phyloP scores from a whole-genome alignment of 1,140 invertebrate genomes.

The Zaprionus nigranus region DNA sequence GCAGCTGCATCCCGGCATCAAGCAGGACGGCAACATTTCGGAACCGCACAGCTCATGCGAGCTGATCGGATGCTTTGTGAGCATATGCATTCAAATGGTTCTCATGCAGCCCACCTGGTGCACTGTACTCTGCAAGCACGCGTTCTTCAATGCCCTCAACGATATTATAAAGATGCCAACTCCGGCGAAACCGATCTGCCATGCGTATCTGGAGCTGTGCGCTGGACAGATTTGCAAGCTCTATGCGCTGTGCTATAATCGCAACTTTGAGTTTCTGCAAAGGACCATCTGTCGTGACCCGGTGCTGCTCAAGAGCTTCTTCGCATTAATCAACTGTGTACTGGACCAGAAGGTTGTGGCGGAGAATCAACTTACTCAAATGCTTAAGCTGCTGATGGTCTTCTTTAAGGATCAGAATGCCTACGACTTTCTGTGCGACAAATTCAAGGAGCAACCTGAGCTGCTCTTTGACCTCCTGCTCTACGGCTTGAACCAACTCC shows the following conservation, averaged over 20 bases:
- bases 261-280: constrained; percentile 63
- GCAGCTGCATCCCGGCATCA: background rate
- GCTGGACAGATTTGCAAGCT: constrained; percentile 56
- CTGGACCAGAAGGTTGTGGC: constrained; percentile 3
- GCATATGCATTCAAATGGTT: constrained; percentile 53
- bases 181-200: background rate
- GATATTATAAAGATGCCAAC: constrained; percentile 57
- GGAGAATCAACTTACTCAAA: constrained; percentile 27
- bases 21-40: background rate
- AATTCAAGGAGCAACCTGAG: constrained; percentile 23
- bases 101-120: constrained; percentile 40
- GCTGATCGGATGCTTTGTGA: constrained; percentile 57
- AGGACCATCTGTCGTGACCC: constrained; percentile 69
- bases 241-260: constrained; percentile 53
- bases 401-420: constrained; percentile 62
- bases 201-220: constrained; percentile 45
- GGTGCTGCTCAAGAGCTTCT: constrained; percentile 40
- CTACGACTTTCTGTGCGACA: constrained; percentile 42
- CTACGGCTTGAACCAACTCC: constrained; percentile 20
- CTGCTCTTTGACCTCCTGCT: constrained; percentile 46
- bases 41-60: constrained; percentile 41
- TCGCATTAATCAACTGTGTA: constrained; percentile 32
- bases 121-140: constrained; percentile 35
- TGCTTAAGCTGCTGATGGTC: constrained; percentile 65
- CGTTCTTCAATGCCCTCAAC: constrained; percentile 58